A percentile compares a stretch with the other conserved stretches of the same genome.
Conservation (phyloP, 1,140 invertebrate genomes). For the Panonychus citri region DNA sequence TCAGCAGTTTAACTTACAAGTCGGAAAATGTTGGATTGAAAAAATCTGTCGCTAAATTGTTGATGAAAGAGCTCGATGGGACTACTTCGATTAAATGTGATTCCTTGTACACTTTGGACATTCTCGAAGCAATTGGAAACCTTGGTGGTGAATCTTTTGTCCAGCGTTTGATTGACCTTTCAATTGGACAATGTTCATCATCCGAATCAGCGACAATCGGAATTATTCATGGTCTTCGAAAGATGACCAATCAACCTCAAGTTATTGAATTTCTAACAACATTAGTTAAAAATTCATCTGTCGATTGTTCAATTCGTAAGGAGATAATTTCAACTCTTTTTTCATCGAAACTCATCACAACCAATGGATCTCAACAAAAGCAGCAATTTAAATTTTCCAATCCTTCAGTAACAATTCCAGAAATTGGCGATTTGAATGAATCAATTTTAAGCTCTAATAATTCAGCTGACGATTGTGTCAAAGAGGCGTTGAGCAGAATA, state of each 20-base stretch:
- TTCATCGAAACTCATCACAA: too few species aligned
- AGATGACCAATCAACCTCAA: neutral
- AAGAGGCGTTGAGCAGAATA: neutral
- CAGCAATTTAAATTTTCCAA: neutral
- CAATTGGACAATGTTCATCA: neutral
- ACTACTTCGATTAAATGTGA: neutral
- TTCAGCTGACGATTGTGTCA: neutral
- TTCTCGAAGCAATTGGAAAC: constrained; percentile 11
- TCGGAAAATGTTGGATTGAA: neutral
- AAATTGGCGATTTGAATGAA: neutral
- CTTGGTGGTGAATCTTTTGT: neutral
- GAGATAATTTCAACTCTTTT: neutral
- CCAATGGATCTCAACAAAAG: neutral
- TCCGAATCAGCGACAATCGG: neutral
- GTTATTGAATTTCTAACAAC: neutral
- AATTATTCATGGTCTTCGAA: neutral
- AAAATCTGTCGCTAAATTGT: neutral
- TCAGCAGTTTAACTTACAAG: neutral
- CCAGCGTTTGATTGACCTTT: neutral
- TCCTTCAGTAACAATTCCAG: neutral
- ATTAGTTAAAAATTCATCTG: neutral
- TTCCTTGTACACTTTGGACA: neutral
- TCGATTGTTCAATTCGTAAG: neutral
- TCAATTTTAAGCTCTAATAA: neutral
- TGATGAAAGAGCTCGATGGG: neutral